These are phyloP conservation scores for Sylvia atricapilla DNA, from an alignment of 2,113 vertebrate species.

Conservation along the genomic window DNA sequence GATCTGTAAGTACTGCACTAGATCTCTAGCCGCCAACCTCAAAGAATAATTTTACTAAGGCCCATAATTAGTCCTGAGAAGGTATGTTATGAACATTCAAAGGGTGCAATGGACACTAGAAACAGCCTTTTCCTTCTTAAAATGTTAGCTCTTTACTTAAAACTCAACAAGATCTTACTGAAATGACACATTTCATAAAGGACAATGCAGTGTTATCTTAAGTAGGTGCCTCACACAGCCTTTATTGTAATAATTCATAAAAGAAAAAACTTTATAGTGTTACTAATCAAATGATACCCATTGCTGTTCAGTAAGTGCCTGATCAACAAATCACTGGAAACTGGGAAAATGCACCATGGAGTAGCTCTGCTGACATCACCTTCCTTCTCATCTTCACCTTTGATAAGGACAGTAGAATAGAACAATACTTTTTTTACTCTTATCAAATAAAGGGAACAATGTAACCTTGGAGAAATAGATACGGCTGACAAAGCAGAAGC, in stretches of 20 bases:
- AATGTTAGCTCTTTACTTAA: neutral
- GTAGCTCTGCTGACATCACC: neutral
- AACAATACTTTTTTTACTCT: neutral
- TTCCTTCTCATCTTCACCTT: neutral
- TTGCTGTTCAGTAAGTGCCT: accelerated
- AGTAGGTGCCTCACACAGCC: neutral
- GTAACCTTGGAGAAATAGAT: neutral
- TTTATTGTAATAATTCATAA: neutral
- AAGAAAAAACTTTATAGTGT: neutral
- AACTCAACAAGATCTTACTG: neutral
- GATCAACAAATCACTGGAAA: neutral
- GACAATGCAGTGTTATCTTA: neutral
- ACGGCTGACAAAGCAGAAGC: neutral
- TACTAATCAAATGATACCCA: neutral
- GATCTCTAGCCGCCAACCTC: neutral
- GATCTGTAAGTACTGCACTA: neutral
- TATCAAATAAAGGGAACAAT: neutral
- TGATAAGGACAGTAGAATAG: neutral
- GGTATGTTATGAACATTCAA: neutral
- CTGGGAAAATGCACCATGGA: neutral
- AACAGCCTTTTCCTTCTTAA: neutral
- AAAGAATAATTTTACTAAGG: neutral
- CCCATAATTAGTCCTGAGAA: neutral
- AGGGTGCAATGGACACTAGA: neutral
- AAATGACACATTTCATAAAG: neutral